phyloP scores from a whole-genome alignment of 2,113 vertebrate genomes.

The Myocastor coypus region DNA sequence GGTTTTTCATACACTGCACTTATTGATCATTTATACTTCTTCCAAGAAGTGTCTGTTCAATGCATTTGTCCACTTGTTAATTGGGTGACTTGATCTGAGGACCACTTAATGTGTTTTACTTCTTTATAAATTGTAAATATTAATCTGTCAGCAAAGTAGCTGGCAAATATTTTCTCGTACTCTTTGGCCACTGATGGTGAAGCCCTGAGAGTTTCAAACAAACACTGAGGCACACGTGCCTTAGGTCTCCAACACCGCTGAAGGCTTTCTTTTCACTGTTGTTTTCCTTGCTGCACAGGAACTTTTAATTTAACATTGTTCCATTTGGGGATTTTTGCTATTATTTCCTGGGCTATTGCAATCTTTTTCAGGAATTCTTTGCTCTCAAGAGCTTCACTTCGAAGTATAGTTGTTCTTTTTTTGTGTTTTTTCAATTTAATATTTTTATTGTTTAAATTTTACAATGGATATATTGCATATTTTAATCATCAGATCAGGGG shows the following conservation, averaged over 20 bases:
- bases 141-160: neutral
- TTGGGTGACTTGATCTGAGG: neutral
- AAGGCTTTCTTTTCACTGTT: neutral
- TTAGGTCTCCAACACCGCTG: neutral
- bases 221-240: neutral
- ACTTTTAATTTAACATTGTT: neutral
- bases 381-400: neutral
- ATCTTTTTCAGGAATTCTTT: neutral
- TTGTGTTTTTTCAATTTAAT: no score
- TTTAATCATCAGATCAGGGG: no score
- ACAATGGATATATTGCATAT: no score
- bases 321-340: neutral
- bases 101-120: neutral
- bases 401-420: neutral
- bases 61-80: neutral
- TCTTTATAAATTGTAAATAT: neutral
- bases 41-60: neutral
- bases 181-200: neutral
- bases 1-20: neutral
- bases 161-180: neutral
- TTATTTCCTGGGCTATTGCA: neutral
- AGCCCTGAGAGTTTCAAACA: neutral
- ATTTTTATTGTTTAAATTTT: no score
- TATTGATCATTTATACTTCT: neutral
- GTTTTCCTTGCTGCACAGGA: neutral